Conservation (phyloP, 2,888 invertebrate genomes). For the Ischnura elegans region DNA sequence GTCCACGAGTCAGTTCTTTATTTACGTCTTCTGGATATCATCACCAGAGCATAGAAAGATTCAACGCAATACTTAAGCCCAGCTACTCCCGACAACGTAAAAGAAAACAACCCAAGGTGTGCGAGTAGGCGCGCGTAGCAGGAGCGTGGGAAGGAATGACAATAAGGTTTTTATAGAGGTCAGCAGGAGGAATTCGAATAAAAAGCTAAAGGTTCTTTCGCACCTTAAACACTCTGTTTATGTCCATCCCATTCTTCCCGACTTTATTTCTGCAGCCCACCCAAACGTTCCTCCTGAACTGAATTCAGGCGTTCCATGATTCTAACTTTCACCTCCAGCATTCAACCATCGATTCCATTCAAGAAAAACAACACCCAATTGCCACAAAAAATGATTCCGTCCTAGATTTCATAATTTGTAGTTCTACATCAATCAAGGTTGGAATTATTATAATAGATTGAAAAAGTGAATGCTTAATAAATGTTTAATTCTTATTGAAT, state of each 20-base stretch:
- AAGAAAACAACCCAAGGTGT: neutral
- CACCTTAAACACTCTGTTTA: neutral
- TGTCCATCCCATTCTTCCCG: neutral
- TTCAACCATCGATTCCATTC: no score
- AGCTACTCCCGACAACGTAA: neutral
- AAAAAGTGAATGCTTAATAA: no score
- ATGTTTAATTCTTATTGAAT: no score
- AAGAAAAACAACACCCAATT: no score
- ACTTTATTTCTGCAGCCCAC: neutral
- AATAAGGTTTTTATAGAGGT: neutral
- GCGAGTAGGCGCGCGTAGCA: neutral
- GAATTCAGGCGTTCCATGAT: neutral
- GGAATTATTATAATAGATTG: no score
- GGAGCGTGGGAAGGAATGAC: conserved; percentile 8
- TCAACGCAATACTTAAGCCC: neutral
- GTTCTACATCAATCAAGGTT: no score
- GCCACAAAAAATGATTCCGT: no score
- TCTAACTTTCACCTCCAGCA: neutral
- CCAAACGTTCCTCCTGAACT: neutral
- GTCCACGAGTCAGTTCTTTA: neutral
- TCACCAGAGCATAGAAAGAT: neutral
- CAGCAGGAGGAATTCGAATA: neutral
- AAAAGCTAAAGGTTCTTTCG: neutral
- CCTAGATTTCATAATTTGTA: no score
- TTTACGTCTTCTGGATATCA: neutral